Evolutionary conservation across 2,113 vertebrate genomes (phyloP), one percentile per base, ranked within the genome.

Genomic region (Genyomyrus donnyi): DNA sequence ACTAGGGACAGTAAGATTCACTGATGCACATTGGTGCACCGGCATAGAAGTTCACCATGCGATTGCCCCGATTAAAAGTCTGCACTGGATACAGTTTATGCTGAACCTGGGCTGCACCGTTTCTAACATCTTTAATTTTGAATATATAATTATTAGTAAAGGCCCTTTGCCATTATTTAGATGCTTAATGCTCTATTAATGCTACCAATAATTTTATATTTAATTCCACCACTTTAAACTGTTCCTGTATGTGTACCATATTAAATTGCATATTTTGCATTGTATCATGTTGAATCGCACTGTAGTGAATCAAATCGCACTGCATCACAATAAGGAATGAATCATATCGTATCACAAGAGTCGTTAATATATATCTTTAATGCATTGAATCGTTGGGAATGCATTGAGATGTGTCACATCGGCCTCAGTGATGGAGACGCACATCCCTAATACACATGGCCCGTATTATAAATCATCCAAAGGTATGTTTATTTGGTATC

Each of bases 401-500:
- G 62, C 62, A 66, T 4, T 1, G 58, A 66, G 58, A n/a, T 10
- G 58, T 62, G 56, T 9, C 58, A 27, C 56, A 62, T 10, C 21
- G 31, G 50, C 84, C 46, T 80, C 31, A 7, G 45, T 45, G 21
- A 85, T n/a, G 42, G 21, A 85, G 42, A 85, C 17, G 0, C 21
- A 83, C 77, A 86, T 17, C 49, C 49, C 48, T 21, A 62, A 35
- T 21, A 52, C 45, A 87, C 21, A 85, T 5, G 0, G 84, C 24
- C 24, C 31, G 13, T 31, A 45, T 66, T 46, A 88, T 53, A 13
- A 39, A 62, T 62, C 35, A 88, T 66, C 21, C 87, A 88, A 62
- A 88, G 87, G 31, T 84, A 56, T 39, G 10, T 89, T 89, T 89
- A 89, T 89, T 89, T 89, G 48, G 70, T 19, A 89, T 89, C 62